Evolutionary conservation across 2,888 invertebrate genomes (phyloP).

Genomic region (Eilema sororculum): DNA sequence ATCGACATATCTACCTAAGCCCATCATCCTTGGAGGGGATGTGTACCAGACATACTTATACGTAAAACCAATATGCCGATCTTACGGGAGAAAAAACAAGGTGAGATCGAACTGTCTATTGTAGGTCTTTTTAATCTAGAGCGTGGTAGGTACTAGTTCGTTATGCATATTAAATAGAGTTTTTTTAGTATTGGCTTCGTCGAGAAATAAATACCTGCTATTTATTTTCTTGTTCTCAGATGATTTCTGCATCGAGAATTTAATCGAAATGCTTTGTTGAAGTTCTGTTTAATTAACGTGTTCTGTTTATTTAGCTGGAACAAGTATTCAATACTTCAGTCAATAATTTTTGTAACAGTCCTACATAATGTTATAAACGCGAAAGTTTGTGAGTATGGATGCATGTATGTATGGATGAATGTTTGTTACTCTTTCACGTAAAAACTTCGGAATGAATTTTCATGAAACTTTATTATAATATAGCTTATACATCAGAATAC

Average conservation of each 20-base stretch:
- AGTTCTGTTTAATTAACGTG: neutral
- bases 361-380: too few relatives aligned
- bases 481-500: too few relatives aligned
- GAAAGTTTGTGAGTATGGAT: too few relatives aligned
- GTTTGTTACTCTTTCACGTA: too few relatives aligned
- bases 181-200: neutral
- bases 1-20: neutral
- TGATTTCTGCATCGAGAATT: neutral
- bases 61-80: conserved; percentile 20
- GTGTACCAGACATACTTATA: conserved; percentile 21
- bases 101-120: conserved; percentile 16
- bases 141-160: conserved; percentile 14
- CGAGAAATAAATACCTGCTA: neutral
- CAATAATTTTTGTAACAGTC: neutral
- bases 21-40: conserved; percentile 30
- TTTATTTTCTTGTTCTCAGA: neutral
- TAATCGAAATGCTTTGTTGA: neutral
- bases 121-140: conserved; percentile 16
- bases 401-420: too few relatives aligned
- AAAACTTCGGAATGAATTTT: too few relatives aligned
- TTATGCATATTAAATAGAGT: conserved; percentile 23
- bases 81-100: conserved; percentile 12
- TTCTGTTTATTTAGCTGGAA: too few relatives aligned
- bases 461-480: too few relatives aligned
- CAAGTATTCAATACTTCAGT: neutral